Percentiles rank a stretch among this genome's conserved stretches.
phyloP scores from a whole-genome alignment of 2,113 vertebrate species.

The Eulemur macaco region DNA sequence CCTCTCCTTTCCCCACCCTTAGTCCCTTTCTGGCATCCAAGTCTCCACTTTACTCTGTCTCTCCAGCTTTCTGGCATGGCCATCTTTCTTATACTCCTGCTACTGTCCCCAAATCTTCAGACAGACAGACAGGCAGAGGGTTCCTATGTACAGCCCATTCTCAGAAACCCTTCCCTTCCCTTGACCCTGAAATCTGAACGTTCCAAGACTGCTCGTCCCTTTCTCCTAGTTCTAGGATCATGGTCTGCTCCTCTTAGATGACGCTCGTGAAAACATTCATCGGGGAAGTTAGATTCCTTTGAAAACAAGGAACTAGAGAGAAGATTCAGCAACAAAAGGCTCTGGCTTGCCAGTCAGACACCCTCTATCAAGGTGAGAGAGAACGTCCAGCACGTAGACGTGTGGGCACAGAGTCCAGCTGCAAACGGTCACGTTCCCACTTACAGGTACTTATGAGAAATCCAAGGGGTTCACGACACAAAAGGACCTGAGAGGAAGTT shows the following conservation, averaged over 20 bases:
- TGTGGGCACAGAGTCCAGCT: not conserved
- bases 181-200: constrained; percentile 35
- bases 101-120: not conserved
- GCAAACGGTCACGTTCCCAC: not conserved
- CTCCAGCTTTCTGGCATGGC: not conserved
- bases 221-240: not conserved
- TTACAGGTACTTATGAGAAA: not conserved
- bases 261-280: not conserved
- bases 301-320: constrained; percentile 1
- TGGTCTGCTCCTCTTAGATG: not conserved
- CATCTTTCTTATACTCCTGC: not conserved
- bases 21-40: not conserved
- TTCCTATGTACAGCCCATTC: not conserved
- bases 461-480: not conserved
- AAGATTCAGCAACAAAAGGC: not conserved
- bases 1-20: not conserved
- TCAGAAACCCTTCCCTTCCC: not conserved
- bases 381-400: not conserved
- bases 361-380: not conserved
- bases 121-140: not conserved
- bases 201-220: not conserved
- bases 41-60: not conserved
- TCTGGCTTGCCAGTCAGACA: not conserved
- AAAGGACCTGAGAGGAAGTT: not conserved
- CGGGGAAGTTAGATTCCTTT: constrained; percentile 39